Evolutionary conservation across 2,888 invertebrate genomes (phyloP).

Genomic region (Drosophila imparisetae): DNA sequence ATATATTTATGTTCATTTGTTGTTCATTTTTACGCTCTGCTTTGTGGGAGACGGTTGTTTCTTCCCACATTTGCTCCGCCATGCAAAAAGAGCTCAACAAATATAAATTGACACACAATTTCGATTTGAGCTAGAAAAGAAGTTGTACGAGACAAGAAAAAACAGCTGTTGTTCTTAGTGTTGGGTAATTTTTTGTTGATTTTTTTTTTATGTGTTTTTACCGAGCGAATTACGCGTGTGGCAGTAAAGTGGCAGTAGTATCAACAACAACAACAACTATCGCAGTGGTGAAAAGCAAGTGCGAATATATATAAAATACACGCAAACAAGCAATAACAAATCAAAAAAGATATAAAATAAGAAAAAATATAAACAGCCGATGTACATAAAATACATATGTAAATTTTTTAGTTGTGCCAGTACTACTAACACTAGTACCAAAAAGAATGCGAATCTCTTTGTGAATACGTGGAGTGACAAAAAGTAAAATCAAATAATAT

Average conservation of each 20-base stretch:
- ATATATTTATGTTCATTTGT: conserved; percentile 34
- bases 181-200: conserved; percentile 61
- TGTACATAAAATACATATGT: conserved; percentile 44
- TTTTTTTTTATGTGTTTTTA: conserved; percentile 43
- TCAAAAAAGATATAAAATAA: conserved; percentile 23
- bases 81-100: conserved; percentile 50
- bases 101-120: conserved; percentile 49
- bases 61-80: conserved; percentile 40
- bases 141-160: conserved; percentile 26
- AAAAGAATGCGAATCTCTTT: conserved; percentile 63
- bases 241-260: conserved; percentile 45
- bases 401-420: conserved; percentile 48
- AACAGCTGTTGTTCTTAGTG: conserved; percentile 62
- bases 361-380: conserved; percentile 29
- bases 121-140: conserved; percentile 46
- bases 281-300: conserved; percentile 55
- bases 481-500: conserved; percentile 33
- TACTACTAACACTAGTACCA: conserved; percentile 62
- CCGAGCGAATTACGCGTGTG: conserved; percentile 44
- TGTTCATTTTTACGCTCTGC: conserved; percentile 63
- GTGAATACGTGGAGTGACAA: conserved; percentile 79
- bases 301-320: conserved; percentile 41
- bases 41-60: conserved; percentile 62
- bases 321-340: conserved; percentile 47
- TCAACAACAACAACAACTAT: conserved; percentile 44